Conservation (phyloP, 2,888 invertebrate species). For the Entomobrya proxima region DNA sequence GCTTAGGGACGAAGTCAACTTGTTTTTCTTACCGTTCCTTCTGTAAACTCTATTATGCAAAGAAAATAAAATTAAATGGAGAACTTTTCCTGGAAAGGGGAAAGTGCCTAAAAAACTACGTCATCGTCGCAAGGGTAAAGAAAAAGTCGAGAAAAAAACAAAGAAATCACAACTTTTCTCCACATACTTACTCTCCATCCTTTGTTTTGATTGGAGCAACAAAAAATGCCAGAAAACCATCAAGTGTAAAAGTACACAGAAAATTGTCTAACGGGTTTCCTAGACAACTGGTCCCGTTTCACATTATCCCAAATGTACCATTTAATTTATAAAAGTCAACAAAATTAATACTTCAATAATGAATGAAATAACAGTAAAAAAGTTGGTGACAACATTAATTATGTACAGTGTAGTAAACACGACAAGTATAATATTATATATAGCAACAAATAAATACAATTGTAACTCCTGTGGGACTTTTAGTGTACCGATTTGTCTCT, state of each 20-base stretch:
- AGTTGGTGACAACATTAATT: too few relatives aligned
- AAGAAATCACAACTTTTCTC: background rate
- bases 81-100: slow-evolving; percentile 11
- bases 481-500: too few relatives aligned
- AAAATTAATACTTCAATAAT: too few relatives aligned
- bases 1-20: background rate
- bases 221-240: background rate
- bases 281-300: background rate
- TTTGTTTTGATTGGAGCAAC: background rate
- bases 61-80: slow-evolving; percentile 41
- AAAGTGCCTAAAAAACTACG: background rate
- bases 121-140: background rate
- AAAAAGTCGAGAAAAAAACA: background rate
- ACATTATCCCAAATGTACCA: too few relatives aligned
- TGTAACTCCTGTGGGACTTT: too few relatives aligned
- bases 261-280: background rate
- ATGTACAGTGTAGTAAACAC: too few relatives aligned
- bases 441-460: too few relatives aligned
- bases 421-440: too few relatives aligned
- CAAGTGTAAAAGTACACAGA: background rate
- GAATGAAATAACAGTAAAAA: too few relatives aligned
- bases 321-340: too few relatives aligned
- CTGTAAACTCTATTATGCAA: slow-evolving; percentile 52
- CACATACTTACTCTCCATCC: background rate
- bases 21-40: slow-evolving; percentile 38